phyloP scores from a whole-genome alignment of 2,113 vertebrate genomes.

The Hippocampus mohnikei region DNA sequence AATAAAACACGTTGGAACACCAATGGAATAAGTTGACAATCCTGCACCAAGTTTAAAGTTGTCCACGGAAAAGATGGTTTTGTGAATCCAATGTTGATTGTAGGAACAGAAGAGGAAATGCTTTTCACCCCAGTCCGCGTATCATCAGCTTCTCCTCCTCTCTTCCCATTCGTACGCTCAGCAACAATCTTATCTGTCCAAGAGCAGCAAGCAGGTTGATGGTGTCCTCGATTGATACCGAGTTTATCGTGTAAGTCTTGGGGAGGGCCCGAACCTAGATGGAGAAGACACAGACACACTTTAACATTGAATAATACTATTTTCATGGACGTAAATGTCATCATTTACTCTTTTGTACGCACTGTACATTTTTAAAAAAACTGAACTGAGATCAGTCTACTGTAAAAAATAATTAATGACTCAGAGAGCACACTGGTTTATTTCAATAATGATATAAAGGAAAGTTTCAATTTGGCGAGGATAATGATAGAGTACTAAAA shows the following conservation, averaged over 20 bases:
- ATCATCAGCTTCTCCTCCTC: slow-evolving; percentile 99
- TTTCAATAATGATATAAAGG: no score
- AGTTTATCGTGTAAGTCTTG: slow-evolving; percentile 94
- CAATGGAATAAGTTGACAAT: not conserved
- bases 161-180: slow-evolving; percentile 93
- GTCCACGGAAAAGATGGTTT: not conserved
- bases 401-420: no score
- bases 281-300: not conserved
- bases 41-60: not conserved
- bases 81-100: not conserved
- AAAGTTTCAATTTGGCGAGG: no score
- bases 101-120: not conserved
- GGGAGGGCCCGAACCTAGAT: slow-evolving; percentile 84
- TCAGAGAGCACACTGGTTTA: no score
- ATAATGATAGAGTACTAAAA: no score
- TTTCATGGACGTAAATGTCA: no score
- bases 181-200: slow-evolving; percentile 90
- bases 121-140: slow-evolving; percentile 84
- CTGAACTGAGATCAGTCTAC: no score
- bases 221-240: slow-evolving; percentile 91
- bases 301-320: not conserved
- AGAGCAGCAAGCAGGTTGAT: slow-evolving; percentile 90
- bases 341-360: not conserved
- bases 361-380: no score
- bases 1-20: not conserved